These are phyloP conservation scores for Chouioia cunea DNA, from an alignment of 2,888 invertebrate species.

Conservation along the genomic window DNA sequence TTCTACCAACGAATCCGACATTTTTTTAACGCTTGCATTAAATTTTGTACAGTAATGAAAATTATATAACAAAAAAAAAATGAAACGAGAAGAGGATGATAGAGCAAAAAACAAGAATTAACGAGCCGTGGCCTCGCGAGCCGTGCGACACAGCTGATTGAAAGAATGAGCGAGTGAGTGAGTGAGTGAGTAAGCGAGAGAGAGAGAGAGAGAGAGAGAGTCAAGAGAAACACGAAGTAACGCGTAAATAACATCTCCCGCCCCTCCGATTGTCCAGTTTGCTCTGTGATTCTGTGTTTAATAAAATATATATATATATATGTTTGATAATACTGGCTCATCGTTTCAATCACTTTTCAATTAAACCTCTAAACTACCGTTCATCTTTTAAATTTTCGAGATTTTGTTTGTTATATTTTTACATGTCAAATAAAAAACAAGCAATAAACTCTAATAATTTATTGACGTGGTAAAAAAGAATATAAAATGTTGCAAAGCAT, in stretches of 20 bases:
- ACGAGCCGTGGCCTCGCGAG: too few relatives aligned
- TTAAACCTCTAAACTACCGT: background rate
- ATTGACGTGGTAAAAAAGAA: too few relatives aligned
- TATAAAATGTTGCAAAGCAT: too few relatives aligned
- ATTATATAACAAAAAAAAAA: conserved; percentile 7
- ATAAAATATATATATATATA: conserved; percentile 60
- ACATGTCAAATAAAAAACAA: background rate
- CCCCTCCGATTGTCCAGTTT: conserved; percentile 65
- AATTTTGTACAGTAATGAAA: conserved; percentile 56
- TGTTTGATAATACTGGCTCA: conserved; percentile 54
- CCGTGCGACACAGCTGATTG: background rate
- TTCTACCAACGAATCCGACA: conserved; percentile 54
- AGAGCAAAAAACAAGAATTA: conserved; percentile 29
- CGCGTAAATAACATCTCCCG: conserved; percentile 59
- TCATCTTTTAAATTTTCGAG: background rate
- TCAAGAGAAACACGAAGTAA: background rate
- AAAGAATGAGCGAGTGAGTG: conserved; percentile 40
- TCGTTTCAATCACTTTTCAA: conserved; percentile 16
- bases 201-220: conserved; percentile 31
- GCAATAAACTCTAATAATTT: too few relatives aligned
- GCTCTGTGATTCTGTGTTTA: conserved; percentile 68
- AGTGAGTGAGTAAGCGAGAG: conserved; percentile 37
- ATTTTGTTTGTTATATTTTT: background rate
- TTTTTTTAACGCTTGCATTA: conserved; percentile 56
- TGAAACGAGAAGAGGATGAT: conserved; percentile 18